Evolutionary conservation across 1,140 invertebrate species (phyloP).

Genomic region (Musca vetustissima): DNA sequence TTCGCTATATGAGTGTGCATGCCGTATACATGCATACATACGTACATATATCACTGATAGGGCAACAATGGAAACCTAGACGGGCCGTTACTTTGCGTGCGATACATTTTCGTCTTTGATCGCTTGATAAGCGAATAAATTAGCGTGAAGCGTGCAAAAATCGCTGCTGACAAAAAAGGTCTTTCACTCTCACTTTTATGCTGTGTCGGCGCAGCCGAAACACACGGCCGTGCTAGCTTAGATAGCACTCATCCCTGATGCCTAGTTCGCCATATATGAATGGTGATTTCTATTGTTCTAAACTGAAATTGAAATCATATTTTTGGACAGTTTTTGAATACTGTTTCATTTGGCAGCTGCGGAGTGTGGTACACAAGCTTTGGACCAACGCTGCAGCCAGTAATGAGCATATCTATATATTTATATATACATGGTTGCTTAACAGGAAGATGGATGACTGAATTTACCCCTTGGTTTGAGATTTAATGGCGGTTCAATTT

Average conservation of each 20-base stretch:
- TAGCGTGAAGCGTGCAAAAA: conserved; percentile 28
- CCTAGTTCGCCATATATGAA: too few species aligned
- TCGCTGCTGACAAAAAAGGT: conserved; percentile 23
- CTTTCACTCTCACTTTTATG: not conserved
- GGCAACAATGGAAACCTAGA: too few species aligned
- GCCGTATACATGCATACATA: too few species aligned
- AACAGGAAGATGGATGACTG: not conserved
- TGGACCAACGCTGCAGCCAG: not conserved
- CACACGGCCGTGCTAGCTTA: too few species aligned
- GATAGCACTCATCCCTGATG: too few species aligned
- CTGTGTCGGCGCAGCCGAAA: too few species aligned
- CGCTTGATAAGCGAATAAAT: conserved; percentile 23
- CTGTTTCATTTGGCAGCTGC: not conserved
- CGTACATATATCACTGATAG: too few species aligned
- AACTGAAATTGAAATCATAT: conserved; percentile 16
- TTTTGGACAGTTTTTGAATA: not conserved
- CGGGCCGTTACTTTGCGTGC: not conserved
- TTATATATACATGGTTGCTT: not conserved
- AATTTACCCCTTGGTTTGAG: not conserved
- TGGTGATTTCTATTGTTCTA: conserved; percentile 14
- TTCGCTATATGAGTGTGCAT: too few species aligned
- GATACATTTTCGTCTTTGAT: not conserved
- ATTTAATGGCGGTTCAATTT: conserved; percentile 19
- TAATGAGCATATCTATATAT: not conserved
- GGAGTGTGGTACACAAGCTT: not conserved